Evolutionary conservation across 2,113 vertebrate genomes (phyloP).

Genomic region (Nothocercus nigrocapillus): DNA sequence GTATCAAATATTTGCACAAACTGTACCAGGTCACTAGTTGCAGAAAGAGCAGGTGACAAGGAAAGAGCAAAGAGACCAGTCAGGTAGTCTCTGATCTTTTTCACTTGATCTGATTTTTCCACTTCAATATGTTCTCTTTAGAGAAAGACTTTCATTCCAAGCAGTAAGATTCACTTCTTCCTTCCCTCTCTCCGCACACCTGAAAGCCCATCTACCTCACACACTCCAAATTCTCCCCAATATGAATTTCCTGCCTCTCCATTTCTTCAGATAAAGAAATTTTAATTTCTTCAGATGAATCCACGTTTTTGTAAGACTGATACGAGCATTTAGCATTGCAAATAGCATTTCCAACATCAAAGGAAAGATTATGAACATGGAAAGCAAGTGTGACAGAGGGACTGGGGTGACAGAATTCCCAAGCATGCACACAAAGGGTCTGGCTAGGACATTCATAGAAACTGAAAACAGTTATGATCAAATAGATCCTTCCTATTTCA

Average conservation of each 20-base stretch:
- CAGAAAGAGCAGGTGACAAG: not conserved
- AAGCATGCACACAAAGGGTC: not conserved
- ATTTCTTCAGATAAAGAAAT: not conserved
- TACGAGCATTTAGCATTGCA: not conserved
- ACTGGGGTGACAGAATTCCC: not conserved
- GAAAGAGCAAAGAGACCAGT: not conserved
- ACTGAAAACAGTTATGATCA: not conserved
- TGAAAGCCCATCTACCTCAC: not conserved
- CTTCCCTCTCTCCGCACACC: not conserved
- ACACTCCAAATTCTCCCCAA: not conserved
- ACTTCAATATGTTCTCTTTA: not conserved
- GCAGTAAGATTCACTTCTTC: not conserved
- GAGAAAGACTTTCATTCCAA: not conserved
- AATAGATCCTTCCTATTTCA: not conserved
- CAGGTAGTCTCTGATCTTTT: not conserved
- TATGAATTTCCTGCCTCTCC: not conserved
- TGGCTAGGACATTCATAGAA: not conserved
- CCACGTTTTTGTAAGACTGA: not conserved
- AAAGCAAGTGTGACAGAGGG: not conserved
- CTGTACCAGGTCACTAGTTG: not conserved
- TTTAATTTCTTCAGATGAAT: not conserved
- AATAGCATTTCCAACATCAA: not conserved
- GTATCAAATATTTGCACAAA: not conserved
- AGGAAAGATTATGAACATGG: not conserved
- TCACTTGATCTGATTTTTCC: not conserved